Evolutionary conservation across 2,888 invertebrate genomes (phyloP).

Genomic region (Cactoblastis cactorum): DNA sequence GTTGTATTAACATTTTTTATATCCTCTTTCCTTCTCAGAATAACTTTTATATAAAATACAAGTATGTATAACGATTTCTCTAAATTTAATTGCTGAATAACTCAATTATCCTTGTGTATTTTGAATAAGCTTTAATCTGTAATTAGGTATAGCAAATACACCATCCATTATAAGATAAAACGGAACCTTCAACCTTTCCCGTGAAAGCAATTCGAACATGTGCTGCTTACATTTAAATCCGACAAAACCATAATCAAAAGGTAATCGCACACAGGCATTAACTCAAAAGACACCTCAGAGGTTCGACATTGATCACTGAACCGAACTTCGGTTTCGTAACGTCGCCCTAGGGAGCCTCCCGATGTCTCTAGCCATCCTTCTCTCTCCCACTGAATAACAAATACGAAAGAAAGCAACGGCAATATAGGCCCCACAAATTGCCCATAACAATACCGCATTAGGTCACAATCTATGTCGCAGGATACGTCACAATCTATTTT

Average conservation of each 20-base stretch:
- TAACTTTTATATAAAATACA: not conserved
- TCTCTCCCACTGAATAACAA: constrained; percentile 46
- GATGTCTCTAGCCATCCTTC: constrained; percentile 43
- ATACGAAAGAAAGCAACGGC: constrained; percentile 49
- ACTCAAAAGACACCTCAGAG: constrained; percentile 64
- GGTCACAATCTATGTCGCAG: constrained; percentile 51
- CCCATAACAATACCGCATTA: constrained; percentile 60
- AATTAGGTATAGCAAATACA: not conserved
- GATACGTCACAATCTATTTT: constrained; percentile 42
- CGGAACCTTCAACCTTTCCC: constrained; percentile 6
- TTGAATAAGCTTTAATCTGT: not conserved
- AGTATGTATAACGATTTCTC: not conserved
- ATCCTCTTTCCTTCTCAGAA: not conserved
- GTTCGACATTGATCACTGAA: constrained; percentile 63
- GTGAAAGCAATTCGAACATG: constrained; percentile 8
- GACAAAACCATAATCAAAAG: constrained; percentile 39
- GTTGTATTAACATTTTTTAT: too few species aligned
- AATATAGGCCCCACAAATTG: constrained; percentile 54
- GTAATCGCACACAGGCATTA: constrained; percentile 55
- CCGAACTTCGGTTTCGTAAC: constrained; percentile 68
- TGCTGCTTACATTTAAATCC: constrained; percentile 16
- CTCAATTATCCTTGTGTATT: not conserved
- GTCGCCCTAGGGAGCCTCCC: constrained; percentile 60
- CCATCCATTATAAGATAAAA: not conserved
- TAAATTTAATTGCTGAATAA: not conserved